phyloP scores from a whole-genome alignment of 2,888 invertebrate species.

The Lomographa bimaculata region DNA sequence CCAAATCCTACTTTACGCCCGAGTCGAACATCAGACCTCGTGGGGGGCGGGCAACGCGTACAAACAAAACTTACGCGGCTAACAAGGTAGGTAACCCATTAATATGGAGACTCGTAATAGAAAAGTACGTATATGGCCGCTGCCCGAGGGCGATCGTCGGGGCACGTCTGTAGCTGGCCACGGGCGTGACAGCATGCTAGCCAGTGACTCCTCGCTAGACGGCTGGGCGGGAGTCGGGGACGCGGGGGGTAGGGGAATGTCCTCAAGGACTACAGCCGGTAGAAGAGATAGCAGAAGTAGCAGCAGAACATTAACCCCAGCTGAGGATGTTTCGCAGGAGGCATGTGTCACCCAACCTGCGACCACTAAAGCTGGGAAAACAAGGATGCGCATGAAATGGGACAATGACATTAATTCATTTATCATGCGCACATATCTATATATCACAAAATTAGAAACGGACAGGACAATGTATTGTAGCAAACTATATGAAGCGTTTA shows the following conservation, averaged over 20 bases:
- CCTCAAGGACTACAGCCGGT: no score
- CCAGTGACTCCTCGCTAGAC: no score
- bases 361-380: conserved; percentile 23
- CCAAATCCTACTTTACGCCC: no score
- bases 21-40: no score
- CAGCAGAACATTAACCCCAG: background rate
- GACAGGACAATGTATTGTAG: background rate
- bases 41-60: no score
- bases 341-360: conserved; percentile 10
- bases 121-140: conserved; percentile 4
- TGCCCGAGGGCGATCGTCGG: no score
- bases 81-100: no score
- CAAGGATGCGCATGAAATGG: conserved; percentile 19
- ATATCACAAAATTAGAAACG: conserved; percentile 1
- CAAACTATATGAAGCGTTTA: background rate
- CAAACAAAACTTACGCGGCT: no score
- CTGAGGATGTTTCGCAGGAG: conserved; percentile 1
- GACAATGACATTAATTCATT: conserved; percentile 13
- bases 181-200: no score
- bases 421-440: conserved; percentile 13
- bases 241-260: no score
- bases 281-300: background rate
- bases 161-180: no score
- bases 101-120: conserved; percentile 9
- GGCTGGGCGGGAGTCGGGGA: no score